Conservation (phyloP, 2,888 invertebrate species). For the Melinaea marsaeus region DNA sequence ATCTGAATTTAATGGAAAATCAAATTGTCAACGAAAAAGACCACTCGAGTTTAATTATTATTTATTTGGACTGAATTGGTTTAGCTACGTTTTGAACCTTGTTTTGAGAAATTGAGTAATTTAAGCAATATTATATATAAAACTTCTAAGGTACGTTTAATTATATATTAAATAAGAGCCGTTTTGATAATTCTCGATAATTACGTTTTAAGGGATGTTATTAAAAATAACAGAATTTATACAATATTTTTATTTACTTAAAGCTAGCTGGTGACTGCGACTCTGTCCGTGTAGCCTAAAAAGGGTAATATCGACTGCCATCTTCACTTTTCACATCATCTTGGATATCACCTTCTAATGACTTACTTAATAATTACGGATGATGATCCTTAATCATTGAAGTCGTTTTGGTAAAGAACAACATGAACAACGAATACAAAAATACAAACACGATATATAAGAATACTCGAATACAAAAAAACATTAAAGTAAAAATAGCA, state of each 20-base stretch:
- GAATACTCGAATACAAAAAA: too few relatives aligned
- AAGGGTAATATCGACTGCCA: too few relatives aligned
- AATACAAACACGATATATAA: too few relatives aligned
- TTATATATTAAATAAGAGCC: conserved; percentile 9
- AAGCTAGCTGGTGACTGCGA: too few relatives aligned
- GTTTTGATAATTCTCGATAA: conserved; percentile 4
- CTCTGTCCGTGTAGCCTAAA: too few relatives aligned
- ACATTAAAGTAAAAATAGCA: too few relatives aligned
- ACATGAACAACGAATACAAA: too few relatives aligned
- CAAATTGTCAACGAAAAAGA: conserved; percentile 28
- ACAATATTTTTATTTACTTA: not conserved
- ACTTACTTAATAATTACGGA: too few relatives aligned
- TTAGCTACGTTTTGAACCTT: conserved; percentile 23
- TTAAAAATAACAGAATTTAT: not conserved
- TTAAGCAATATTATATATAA: conserved; percentile 19
- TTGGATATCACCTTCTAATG: too few relatives aligned
- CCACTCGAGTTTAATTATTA: conserved; percentile 33
- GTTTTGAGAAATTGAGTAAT: conserved; percentile 26
- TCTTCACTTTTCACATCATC: too few relatives aligned
- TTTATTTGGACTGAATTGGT: conserved; percentile 30
- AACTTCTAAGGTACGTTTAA: conserved; percentile 19
- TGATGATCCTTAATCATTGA: too few relatives aligned
- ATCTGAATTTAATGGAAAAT: conserved; percentile 35
- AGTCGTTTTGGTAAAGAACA: too few relatives aligned
- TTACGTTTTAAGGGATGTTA: not conserved